Evolutionary conservation across 2,888 invertebrate species (phyloP), one percentile per base, ranked within the genome.

Genomic region (Sialis lutaria): DNA sequence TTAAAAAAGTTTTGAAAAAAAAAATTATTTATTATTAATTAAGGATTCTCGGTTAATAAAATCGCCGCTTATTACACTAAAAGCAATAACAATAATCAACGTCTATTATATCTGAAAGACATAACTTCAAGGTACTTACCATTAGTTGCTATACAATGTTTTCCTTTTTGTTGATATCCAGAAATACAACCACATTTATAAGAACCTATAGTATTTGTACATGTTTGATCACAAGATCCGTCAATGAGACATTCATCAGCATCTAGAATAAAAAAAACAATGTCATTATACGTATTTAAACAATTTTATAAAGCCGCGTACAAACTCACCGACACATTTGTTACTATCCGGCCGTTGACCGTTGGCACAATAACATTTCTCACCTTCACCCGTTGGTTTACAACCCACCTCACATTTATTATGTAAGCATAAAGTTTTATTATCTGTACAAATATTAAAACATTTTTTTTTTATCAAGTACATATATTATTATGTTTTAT

Each of bases 191-290:
- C 64, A 67, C 91, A 92, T 41, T 67, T 60, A 65, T 70, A 86
- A 34, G 79, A 77, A 50, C 80, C 79, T 31, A 66, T 63, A 10
- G 74, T 73, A 67, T 85, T 84, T 56, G 55, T 67, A 64, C 87
- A 88, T 37, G 68, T 59, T 65, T 88, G 88, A 60, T 84, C 78
- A 65, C 87, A 88, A 44, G 74, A 64, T 40, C 75, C 79, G 52
- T 80, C 78, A 53, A 74, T 65, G 53, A 65, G 63, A 67, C 90
- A 90, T 67, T 89, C 87, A 66, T 89, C 74, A 52, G 78, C 75
- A 65, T 89, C 88, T 79, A 64, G 47, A 56, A 53, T 47, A 45
- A 51, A 51, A 45, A 12, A 49, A 40, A 41, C 30, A n/a, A 32
- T 48, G 42, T 33, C 37, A 37, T 12, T 9, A 12, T 5, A 33